Conservation (phyloP, 64 coral and sea anemone genomes). For the Stichodactyla mertensii region DNA sequence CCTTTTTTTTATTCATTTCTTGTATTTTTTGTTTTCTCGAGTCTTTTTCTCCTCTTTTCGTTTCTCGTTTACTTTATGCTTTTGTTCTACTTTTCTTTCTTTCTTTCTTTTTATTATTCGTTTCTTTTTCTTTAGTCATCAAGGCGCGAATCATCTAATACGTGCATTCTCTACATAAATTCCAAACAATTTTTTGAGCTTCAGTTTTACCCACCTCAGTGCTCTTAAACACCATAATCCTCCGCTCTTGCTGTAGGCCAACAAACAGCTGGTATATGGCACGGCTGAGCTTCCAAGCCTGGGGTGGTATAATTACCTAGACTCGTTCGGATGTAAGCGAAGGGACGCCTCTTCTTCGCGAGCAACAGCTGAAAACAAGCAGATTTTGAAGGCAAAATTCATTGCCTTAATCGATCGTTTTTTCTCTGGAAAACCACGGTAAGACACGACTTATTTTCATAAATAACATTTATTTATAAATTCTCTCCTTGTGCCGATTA, state of each 20-base stretch:
- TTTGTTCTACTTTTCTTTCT: background rate
- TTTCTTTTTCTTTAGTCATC: background rate
- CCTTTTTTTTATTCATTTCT: no score
- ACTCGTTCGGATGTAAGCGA: background rate
- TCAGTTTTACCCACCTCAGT: background rate
- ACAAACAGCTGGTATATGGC: slow-evolving; percentile 1
- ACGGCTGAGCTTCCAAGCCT: slow-evolving; percentile 4
- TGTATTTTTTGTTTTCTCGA: no score
- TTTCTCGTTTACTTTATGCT: background rate
- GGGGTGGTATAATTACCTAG: slow-evolving; percentile 11
- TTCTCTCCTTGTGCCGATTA: background rate
- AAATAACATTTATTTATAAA: background rate
- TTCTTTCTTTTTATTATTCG: background rate
- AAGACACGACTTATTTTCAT: background rate
- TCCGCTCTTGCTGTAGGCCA: no score
- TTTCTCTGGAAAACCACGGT: background rate
- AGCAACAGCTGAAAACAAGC: slow-evolving; percentile 10
- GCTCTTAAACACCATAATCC: background rate
- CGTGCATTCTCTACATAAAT: background rate
- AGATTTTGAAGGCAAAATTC: background rate
- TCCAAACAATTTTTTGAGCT: background rate
- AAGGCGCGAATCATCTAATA: no score
- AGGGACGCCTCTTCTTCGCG: background rate
- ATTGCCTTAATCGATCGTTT: background rate
- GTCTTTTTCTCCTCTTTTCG: background rate